A percentile compares a stretch with the other conserved stretches of the same genome.
Evolutionary conservation across 2,888 invertebrate genomes (phyloP).

Genomic region (Pseudococcus viburni): DNA sequence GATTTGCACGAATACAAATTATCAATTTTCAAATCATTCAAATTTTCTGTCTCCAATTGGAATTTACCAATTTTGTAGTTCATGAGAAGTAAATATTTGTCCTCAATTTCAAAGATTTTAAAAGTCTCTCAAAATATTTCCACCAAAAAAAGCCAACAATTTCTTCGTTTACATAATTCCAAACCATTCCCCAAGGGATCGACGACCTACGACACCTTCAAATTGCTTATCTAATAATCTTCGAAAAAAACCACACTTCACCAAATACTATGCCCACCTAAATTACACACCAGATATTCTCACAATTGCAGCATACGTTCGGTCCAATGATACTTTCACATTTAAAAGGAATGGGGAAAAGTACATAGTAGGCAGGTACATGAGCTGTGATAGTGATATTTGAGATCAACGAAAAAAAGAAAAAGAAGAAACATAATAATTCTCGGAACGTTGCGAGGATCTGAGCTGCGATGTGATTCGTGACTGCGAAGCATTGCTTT

Average conservation of each 20-base stretch:
- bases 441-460: neutral
- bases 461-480: neutral
- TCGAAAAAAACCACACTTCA: neutral
- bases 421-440: neutral
- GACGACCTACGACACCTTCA: neutral
- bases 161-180: neutral
- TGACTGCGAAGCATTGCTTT: slow-evolving; percentile 1
- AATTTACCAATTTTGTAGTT: too few relatives aligned
- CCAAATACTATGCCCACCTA: neutral
- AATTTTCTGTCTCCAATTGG: too few relatives aligned
- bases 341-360: neutral
- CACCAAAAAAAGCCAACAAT: neutral
- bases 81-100: too few relatives aligned
- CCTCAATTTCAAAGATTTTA: too few relatives aligned
- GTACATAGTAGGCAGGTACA: neutral
- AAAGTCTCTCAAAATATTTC: too few relatives aligned
- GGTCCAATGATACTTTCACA: neutral
- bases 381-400: neutral
- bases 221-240: neutral
- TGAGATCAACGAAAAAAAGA: neutral
- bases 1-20: too few relatives aligned
- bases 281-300: neutral
- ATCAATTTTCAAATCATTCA: too few relatives aligned
- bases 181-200: neutral
- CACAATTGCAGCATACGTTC: neutral